These are phyloP conservation scores for Euclidia mi DNA, from an alignment of 2,888 invertebrate genomes.

Conservation along the genomic window DNA sequence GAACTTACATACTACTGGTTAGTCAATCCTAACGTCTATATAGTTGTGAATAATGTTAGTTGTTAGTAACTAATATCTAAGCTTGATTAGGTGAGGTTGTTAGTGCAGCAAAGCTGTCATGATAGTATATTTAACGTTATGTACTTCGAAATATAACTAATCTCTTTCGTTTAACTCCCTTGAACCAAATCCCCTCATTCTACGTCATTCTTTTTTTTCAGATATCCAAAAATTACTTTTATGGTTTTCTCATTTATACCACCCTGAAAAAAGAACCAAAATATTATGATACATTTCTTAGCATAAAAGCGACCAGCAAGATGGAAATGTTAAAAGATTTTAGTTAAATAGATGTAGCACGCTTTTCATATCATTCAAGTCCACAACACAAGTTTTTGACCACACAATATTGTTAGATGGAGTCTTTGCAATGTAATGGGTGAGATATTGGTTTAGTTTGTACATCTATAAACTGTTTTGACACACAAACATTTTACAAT, in stretches of 20 bases:
- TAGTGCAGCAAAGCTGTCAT: constrained; percentile 78
- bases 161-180: constrained; percentile 29
- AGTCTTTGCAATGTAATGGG: too few species aligned
- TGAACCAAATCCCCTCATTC: constrained; percentile 29
- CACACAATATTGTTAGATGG: too few species aligned
- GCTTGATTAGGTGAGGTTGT: constrained; percentile 52
- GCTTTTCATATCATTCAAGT: not conserved
- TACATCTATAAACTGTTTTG: too few species aligned
- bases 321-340: constrained; percentile 12
- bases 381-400: too few species aligned
- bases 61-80: constrained; percentile 48
- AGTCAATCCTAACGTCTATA: constrained; percentile 33
- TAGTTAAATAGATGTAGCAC: constrained; percentile 16
- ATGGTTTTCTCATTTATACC: constrained; percentile 76
- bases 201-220: constrained; percentile 42
- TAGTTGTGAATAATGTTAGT: constrained; percentile 32
- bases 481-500: too few species aligned
- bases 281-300: constrained; percentile 38
- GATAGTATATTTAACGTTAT: constrained; percentile 47
- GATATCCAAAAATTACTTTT: constrained; percentile 42
- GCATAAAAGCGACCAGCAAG: constrained; percentile 38
- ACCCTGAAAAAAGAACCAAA: constrained; percentile 80
- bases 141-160: constrained; percentile 24
- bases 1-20: constrained; percentile 41
- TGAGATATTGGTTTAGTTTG: too few species aligned